A percentile compares a stretch with the other conserved stretches of the same genome.
phyloP scores from a whole-genome alignment of 2,888 invertebrate genomes.

The Himalopsyche kuldschensis region DNA sequence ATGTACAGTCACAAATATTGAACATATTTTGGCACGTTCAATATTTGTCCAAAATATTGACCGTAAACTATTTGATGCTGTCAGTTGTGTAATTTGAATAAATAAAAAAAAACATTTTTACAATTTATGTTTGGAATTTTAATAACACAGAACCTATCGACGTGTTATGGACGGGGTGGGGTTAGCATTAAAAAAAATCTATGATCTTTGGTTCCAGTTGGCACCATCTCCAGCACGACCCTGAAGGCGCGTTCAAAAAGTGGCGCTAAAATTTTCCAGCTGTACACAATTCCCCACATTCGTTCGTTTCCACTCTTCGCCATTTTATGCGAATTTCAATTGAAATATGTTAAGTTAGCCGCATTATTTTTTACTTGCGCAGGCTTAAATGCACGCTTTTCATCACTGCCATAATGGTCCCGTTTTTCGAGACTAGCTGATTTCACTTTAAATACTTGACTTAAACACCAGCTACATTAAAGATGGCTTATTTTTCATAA shows the following conservation, averaged over 20 bases:
- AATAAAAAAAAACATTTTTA: too few species aligned
- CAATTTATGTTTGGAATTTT: too few species aligned
- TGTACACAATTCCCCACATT: not conserved
- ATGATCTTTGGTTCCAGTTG: not conserved
- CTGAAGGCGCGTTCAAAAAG: not conserved
- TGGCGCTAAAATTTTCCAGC: not conserved
- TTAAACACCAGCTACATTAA: not conserved
- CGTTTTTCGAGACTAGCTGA: not conserved
- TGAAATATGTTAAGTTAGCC: not conserved
- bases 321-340: not conserved
- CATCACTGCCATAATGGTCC: not conserved
- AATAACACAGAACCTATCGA: too few species aligned
- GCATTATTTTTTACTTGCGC: not conserved
- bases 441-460: not conserved
- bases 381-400: not conserved
- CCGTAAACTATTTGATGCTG: too few species aligned
- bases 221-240: not conserved
- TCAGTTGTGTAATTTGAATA: too few species aligned
- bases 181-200: too few species aligned
- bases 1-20: too few species aligned
- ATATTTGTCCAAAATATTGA: too few species aligned
- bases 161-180: too few species aligned
- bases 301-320: not conserved
- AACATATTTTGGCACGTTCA: too few species aligned
- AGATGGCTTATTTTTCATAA: too few species aligned